A percentile compares a stretch with the other conserved stretches of the same genome.
phyloP scores from a whole-genome alignment of 2,797 vertebrate species.

The Oceanodroma leucorhoa region DNA sequence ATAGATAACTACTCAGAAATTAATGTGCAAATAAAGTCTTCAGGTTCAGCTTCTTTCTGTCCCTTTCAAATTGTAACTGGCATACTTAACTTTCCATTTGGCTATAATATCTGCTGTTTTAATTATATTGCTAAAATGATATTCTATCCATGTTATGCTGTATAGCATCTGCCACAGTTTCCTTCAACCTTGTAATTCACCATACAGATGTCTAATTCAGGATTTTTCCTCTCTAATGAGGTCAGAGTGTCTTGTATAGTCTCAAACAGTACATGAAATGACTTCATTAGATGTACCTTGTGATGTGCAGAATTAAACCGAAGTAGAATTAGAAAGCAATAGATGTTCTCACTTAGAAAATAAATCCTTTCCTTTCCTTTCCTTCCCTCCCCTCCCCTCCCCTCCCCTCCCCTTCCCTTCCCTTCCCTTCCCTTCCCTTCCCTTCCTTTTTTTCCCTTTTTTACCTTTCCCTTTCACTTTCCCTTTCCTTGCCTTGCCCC shows the following conservation, averaged over 20 bases:
- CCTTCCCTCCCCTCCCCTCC: neutral
- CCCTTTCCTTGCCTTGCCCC: neutral
- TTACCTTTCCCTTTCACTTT: fast-evolving
- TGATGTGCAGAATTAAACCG: neutral
- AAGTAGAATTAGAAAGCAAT: neutral
- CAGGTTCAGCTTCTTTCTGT: neutral
- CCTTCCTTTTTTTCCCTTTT: too few species aligned
- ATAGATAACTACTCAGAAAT: neutral
- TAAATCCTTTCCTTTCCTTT: too few species aligned
- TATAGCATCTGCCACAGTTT: neutral
- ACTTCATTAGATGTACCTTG: neutral
- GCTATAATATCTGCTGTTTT: neutral
- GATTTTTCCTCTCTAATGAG: neutral
- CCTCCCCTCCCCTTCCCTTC: fast-evolving
- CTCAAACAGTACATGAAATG: neutral
- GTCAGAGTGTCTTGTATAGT: neutral
- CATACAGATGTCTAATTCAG: neutral
- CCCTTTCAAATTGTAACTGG: neutral
- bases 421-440: neutral
- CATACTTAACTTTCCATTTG: neutral
- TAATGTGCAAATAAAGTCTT: neutral
- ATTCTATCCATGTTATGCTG: neutral
- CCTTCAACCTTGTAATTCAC: neutral
- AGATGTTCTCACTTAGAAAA: neutral
- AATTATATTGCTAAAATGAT: neutral